These are phyloP conservation scores for Cetonia aurata DNA, from an alignment of 2,888 invertebrate genomes.

Conservation along the genomic window DNA sequence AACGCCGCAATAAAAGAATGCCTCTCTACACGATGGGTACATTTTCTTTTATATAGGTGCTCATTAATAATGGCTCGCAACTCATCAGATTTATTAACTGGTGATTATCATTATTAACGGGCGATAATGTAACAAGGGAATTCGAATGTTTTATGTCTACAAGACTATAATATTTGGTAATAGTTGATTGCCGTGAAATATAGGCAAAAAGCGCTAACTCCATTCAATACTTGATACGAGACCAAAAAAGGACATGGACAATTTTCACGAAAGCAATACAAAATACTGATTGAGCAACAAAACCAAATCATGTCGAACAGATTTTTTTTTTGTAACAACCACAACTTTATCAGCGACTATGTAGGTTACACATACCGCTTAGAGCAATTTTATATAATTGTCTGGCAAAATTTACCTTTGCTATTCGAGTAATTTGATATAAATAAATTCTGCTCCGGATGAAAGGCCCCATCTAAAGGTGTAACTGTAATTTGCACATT, in stretches of 20 bases:
- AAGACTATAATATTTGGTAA: too few relatives aligned
- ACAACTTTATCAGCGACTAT: slow-evolving; percentile 28
- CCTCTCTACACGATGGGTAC: slow-evolving; percentile 1
- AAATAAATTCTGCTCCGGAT: slow-evolving; percentile 22
- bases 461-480: background rate
- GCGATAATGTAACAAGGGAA: too few relatives aligned
- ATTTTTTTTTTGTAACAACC: slow-evolving; percentile 32
- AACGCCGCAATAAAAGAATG: slow-evolving; percentile 19
- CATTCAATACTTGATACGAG: too few relatives aligned
- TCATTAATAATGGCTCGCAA: slow-evolving; percentile 5
- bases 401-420: slow-evolving; percentile 13
- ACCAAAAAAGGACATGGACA: background rate
- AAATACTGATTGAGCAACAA: slow-evolving; percentile 28
- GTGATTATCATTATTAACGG: too few relatives aligned
- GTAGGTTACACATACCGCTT: slow-evolving; percentile 36
- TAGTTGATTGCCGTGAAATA: too few relatives aligned
- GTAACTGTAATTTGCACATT: background rate
- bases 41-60: slow-evolving; percentile 4
- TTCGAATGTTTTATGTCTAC: too few relatives aligned
- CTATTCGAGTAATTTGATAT: slow-evolving; percentile 22
- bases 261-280: slow-evolving; percentile 29
- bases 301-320: slow-evolving; percentile 29
- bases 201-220: too few relatives aligned
- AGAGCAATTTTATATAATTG: slow-evolving; percentile 36
- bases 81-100: too few relatives aligned